These are phyloP conservation scores for Ornithorhynchus anatinus DNA, from an alignment of 2,113 vertebrate genomes.

Conservation along the genomic window DNA sequence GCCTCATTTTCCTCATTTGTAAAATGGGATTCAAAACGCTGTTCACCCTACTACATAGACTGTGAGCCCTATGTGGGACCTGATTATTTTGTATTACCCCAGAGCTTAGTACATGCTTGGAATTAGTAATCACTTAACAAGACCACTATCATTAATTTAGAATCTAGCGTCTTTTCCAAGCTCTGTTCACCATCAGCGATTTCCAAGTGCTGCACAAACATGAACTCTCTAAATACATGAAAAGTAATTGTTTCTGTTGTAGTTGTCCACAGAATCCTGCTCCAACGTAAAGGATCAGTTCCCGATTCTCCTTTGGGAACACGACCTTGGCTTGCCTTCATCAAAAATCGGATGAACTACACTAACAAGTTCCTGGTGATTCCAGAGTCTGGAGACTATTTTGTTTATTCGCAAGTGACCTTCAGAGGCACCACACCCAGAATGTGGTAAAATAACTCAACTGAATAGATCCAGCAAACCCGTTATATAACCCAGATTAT, in stretches of 20 bases:
- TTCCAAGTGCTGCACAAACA: too few relatives aligned
- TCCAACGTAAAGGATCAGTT: conserved; percentile 11
- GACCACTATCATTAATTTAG: too few relatives aligned
- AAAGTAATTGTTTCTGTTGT: conserved; percentile 1
- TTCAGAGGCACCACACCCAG: conserved; percentile 60
- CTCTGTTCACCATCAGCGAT: too few relatives aligned
- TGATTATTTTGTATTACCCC: too few relatives aligned
- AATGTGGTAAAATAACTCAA: neutral
- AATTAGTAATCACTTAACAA: too few relatives aligned
- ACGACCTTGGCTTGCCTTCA: conserved; percentile 73
- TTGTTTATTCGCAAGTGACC: conserved; percentile 77
- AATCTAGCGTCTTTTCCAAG: too few relatives aligned
- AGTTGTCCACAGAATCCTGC: conserved; percentile 64
- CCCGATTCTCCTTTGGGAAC: conserved; percentile 72
- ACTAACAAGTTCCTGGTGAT: conserved; percentile 71
- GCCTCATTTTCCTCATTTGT: too few relatives aligned
- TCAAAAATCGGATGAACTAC: conserved; percentile 72
- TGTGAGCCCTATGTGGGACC: too few relatives aligned
- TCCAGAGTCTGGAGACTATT: conserved; percentile 72
- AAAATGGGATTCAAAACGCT: too few relatives aligned
- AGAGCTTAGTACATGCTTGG: too few relatives aligned
- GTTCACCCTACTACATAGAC: too few relatives aligned
- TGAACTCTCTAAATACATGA: too few relatives aligned
- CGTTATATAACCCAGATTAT: conserved; percentile 61
- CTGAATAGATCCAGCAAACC: neutral